Percentiles rank a stretch among this genome's conserved stretches.
These are phyloP conservation scores for Maccullochella peelii DNA, from an alignment of 2,113 vertebrate genomes.

Conservation along the genomic window DNA sequence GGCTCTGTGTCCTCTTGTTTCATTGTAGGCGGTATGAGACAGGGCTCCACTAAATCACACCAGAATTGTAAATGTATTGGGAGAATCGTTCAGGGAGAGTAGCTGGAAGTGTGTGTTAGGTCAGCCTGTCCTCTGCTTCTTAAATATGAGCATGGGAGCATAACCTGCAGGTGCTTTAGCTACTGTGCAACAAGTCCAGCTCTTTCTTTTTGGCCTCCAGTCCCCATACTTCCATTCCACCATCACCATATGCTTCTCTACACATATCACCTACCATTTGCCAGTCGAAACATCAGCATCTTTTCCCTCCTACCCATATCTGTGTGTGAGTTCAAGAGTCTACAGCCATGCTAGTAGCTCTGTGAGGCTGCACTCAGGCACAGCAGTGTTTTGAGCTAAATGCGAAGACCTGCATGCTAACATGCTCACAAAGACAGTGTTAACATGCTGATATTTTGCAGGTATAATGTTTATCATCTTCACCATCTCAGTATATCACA, in stretches of 20 bases:
- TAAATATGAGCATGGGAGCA: constrained; percentile 13
- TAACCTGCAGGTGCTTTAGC: constrained; percentile 22
- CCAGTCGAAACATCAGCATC: not conserved
- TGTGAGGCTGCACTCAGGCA: not conserved
- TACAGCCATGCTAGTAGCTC: not conserved
- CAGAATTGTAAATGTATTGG: constrained; percentile 49
- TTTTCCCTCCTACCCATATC: not conserved
- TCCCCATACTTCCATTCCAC: constrained; percentile 2
- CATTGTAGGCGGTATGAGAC: constrained; percentile 35
- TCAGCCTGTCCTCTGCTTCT: not conserved
- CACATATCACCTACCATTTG: not conserved
- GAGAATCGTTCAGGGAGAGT: constrained; percentile 35
- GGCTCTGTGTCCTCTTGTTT: constrained; percentile 8
- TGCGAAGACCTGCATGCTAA: not conserved
- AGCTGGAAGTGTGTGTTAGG: constrained; percentile 27
- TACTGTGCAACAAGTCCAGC: not conserved
- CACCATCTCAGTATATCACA: not conserved
- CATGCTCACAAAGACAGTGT: not conserved
- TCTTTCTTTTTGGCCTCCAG: constrained; percentile 15
- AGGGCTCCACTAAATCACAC: constrained; percentile 52
- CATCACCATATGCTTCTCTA: constrained; percentile 11
- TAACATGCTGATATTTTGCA: not conserved
- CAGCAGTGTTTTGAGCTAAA: not conserved
- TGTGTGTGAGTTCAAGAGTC: not conserved
- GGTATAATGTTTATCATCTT: not conserved